Evolutionary conservation across 2,888 invertebrate species (phyloP), one percentile per base, ranked within the genome.

Genomic region (Rhingia rostrata): DNA sequence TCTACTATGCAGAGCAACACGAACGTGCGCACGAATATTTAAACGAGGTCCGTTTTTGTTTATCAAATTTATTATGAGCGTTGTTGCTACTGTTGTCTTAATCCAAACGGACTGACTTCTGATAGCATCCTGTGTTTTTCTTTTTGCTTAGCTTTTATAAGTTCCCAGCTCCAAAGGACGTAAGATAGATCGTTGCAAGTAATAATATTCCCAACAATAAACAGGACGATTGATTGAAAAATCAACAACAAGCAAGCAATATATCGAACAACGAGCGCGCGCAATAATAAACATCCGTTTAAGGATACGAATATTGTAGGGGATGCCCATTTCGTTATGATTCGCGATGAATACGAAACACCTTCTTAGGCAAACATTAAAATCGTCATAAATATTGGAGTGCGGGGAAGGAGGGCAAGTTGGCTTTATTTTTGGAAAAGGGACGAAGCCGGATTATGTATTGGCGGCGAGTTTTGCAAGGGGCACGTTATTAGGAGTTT

Each of bases 311-410:
- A 14, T 47, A 5, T 6, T 7, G 7, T 39, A 45, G n/a, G 39
- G 41, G 37, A 39, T 30, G 49, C 66, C 54, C 47, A 35, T 60
- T 60, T 56, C 14, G 77, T 32, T 60, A 60, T 45, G 45, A 64
- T 66, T 37, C 53, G 60, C 60, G 77, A 70, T 77, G 81, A 70
- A 82, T 82, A 77, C 70, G 49, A 82, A 82, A 82, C 64, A 82
- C 81, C 81, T 77, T 82, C 64, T 82, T 60, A 53, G 63, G 66
- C 45, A n/a, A 9, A 64, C 77, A 77, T 77, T 75, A 82, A 77
- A 66, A 53, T 60, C 41, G 58, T 47, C 64, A 82, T 82, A 77
- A 82, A 82, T 77, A 54, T 72, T 49, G 54, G 32, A 12, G 22
- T 22, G 22, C 22, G 22, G 2, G 54, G 7, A 32, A 32, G n/a